Evolutionary conservation across 2,888 invertebrate species (phyloP).

Genomic region (Oasisia sp.): DNA sequence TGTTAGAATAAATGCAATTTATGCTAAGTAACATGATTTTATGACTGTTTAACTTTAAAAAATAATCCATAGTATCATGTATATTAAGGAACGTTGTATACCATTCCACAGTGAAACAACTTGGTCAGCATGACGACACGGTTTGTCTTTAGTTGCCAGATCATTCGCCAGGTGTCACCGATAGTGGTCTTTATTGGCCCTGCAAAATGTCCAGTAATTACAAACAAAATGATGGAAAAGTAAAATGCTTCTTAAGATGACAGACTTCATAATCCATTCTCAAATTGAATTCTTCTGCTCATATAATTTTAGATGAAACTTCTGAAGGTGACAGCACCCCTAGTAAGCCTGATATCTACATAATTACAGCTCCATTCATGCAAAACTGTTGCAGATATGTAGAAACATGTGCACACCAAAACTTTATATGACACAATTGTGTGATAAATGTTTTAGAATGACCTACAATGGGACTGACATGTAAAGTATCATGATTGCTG

Average conservation of each 20-base stretch:
- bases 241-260: not conserved
- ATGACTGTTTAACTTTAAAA: not conserved
- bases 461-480: not conserved
- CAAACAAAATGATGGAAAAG: not conserved
- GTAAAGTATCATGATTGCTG: not conserved
- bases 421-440: not conserved
- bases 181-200: not conserved
- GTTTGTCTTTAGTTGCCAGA: not conserved
- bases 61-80: not conserved
- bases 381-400: too few relatives aligned
- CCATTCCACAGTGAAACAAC: not conserved
- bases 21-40: not conserved
- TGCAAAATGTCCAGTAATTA: not conserved
- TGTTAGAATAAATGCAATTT: not conserved
- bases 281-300: too few relatives aligned
- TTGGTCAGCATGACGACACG: constrained; percentile 6
- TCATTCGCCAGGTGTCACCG: not conserved
- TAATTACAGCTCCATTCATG: too few relatives aligned
- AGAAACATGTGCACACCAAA: not conserved
- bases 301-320: too few relatives aligned
- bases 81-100: not conserved
- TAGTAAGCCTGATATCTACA: too few relatives aligned
- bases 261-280: too few relatives aligned
- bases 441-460: not conserved
- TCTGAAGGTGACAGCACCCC: too few relatives aligned